Base-by-base conservation (phyloP, 30 jellyfish, hydroid and myxozoan species). In the Haliclystus octoradiatus region DNA sequence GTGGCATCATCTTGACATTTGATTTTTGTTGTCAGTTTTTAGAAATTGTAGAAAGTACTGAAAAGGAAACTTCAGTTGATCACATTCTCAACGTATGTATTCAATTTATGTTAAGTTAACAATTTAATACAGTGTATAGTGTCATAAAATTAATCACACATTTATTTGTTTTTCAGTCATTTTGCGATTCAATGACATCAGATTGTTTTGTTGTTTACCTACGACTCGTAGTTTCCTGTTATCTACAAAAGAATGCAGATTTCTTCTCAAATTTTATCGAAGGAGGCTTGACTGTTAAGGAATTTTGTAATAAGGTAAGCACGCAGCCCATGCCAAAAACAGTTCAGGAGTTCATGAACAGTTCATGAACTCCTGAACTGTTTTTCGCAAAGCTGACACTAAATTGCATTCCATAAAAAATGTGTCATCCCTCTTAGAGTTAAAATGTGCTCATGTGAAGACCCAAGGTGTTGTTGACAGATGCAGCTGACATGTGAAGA, bases 211-310 rank as follows among this genome's bases (percentile, higher is more conserved):
- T 88, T 1, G 97, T 88, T 31, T 88, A 82, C 62, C 72, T 88
- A n/a, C 95, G 97, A 23, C 57, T 88, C 28, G 71, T 88, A 93
- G 97, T 88, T n/a, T 80, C 97, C 1, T 80, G 92, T 66, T 81
- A 88, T 53, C 75, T 88, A 24, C 97, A 88, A 88, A 77, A 73
- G 60, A 88, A 88, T 57, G 89, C 85, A 13, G 95, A 75, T 50
- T 88, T 88, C 66, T 88, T 61, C 64, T 84, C 95, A 0, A 93
- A 93, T 1, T 88, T 88, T 73, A 76, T 88, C 34, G 97, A 88
- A 27, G 97, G 97, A 49, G 77, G 75, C 29, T 57, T 70, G 28
- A 68, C 78, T 33, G 81, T 88, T 89, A 80, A 80, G 65, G 97
- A 88, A 24, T 88, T 88, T 62, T 88, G 97, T 60, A 28, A 84